Conservation (phyloP, 2,888 invertebrate genomes). For the Nasonovia ribisnigri region DNA sequence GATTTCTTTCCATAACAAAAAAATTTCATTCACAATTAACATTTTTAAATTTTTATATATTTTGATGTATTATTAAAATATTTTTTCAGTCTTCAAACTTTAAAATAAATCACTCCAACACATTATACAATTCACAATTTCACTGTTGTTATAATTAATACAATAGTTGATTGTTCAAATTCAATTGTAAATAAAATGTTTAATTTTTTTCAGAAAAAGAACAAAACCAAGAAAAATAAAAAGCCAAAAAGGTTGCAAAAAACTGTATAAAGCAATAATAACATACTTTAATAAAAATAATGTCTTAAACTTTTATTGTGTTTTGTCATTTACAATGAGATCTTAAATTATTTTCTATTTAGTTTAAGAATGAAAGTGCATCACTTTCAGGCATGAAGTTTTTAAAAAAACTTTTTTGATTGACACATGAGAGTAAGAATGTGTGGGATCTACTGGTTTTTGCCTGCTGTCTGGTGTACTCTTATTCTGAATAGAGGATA, state of each 20-base stretch:
- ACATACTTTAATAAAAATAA: too few relatives aligned
- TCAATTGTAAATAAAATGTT: neutral
- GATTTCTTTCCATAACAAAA: neutral
- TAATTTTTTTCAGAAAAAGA: slow-evolving; percentile 59
- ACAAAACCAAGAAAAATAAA: slow-evolving; percentile 39
- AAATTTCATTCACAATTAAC: neutral
- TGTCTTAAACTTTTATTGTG: too few relatives aligned
- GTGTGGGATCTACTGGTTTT: too few relatives aligned
- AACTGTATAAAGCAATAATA: slow-evolving; percentile 38
- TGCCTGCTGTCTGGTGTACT: too few relatives aligned
- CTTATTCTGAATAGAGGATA: too few relatives aligned
- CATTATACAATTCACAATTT: neutral
- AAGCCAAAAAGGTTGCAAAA: slow-evolving; percentile 59
- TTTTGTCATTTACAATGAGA: too few relatives aligned
- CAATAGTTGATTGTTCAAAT: neutral
- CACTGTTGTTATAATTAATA: neutral
- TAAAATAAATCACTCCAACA: neutral
- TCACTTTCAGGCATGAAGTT: too few relatives aligned
- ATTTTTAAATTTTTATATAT: neutral
- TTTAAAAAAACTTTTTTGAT: too few relatives aligned
- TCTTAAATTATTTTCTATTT: too few relatives aligned
- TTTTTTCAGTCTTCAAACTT: neutral
- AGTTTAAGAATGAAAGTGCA: too few relatives aligned
- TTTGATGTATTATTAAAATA: neutral
- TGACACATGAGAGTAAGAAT: too few relatives aligned